Evolutionary conservation across 2,888 invertebrate species (phyloP), one percentile per base, ranked within the genome.

Genomic region (Phyllotreta cruciferae): DNA sequence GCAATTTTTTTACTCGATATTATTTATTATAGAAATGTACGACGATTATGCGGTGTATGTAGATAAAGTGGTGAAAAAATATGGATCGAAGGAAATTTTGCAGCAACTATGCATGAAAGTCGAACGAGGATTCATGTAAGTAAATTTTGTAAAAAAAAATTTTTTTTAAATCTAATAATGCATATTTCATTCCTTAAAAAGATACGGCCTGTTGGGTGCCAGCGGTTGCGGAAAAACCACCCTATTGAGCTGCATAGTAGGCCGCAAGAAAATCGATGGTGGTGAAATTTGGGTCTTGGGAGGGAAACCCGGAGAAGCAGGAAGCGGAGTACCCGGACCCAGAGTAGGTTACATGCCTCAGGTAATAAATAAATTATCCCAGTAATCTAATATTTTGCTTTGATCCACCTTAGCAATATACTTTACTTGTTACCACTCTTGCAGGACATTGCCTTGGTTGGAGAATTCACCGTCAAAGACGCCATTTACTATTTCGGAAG

Each of bases 221-320:
- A 94, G 93, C 70, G 95, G 95, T 0, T 95, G 95, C 78, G 94
- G 94, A 0, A 95, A 95, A 81, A 95, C 95, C 0, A 95, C 95
- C 0, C 82, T 95, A 4, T 84, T 96, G 0, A 89, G 92, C 63
- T 93, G 93, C 79, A 91, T 94, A 66, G 91, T 96, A 0, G 95
- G 95, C 0, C 83, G 93, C 69, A 84, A 93, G 70, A 84, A 89
- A 68, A 83, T 94, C 64, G 90, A 94, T 79, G 85, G 88, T 1
- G 95, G 95, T 4, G 90, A 91, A 79, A 88, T 95, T 68, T 90
- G 90, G 87, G 93, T 94, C 3, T 85, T 95, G 35, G 95, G 94
- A 7, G 91, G 92, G 9, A 86, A 85, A 66, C 95, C 95, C 0
- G 94, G 94, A 0, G 88, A 91, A 6, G 85, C 86, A 45, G 93